phyloP scores from a whole-genome alignment of 2,797 vertebrate genomes.

The Meda fulgida region DNA sequence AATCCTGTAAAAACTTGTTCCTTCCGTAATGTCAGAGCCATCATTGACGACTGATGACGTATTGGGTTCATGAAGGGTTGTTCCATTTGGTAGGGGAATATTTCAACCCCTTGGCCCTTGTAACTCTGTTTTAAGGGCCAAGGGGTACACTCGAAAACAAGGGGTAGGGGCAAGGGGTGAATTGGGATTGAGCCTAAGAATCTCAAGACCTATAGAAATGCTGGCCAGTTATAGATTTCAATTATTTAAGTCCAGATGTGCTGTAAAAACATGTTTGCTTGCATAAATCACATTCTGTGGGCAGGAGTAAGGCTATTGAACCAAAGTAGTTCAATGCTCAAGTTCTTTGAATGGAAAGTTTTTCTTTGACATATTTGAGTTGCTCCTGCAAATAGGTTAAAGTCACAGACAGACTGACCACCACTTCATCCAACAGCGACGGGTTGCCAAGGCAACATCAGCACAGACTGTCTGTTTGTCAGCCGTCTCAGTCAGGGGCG shows the following conservation, averaged over 20 bases:
- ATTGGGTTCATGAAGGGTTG: too few species aligned
- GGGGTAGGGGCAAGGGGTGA: too few species aligned
- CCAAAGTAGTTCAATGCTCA: not conserved
- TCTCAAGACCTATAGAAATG: not conserved
- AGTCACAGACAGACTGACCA: not conserved
- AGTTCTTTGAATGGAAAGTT: not conserved
- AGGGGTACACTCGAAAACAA: too few species aligned
- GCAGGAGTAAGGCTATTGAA: not conserved
- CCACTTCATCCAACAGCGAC: not conserved
- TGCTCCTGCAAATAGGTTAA: not conserved
- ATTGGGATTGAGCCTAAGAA: too few species aligned
- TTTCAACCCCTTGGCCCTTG: too few species aligned
- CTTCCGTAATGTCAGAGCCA: too few species aligned
- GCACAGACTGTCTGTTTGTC: constrained; percentile 33
- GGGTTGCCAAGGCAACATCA: constrained; percentile 38
- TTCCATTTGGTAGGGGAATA: too few species aligned
- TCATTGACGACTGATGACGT: too few species aligned
- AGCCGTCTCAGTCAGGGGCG: constrained; percentile 20
- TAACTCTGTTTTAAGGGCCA: too few species aligned
- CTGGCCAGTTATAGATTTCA: not conserved
- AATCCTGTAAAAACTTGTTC: too few species aligned
- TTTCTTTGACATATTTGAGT: constrained; percentile 13
- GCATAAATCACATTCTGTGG: not conserved
- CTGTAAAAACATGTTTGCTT: not conserved
- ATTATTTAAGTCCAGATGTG: not conserved